A percentile compares a stretch with the other conserved stretches of the same genome.
Conservation (phyloP, 2,888 invertebrate genomes). For the Scaptomyza cyrtandrae region DNA sequence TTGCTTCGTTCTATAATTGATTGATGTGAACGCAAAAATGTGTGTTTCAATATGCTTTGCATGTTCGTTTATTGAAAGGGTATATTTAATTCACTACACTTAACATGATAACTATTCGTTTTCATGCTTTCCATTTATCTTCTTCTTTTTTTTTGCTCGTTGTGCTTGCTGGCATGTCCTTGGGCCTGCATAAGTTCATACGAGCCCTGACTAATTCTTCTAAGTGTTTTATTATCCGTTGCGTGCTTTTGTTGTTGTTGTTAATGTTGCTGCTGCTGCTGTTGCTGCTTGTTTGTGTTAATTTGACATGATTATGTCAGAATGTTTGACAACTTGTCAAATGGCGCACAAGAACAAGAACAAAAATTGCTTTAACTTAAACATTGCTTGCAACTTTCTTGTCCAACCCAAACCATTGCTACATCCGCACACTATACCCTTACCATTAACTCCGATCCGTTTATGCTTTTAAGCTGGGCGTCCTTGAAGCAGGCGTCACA, state of each 20-base stretch:
- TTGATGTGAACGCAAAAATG: too few relatives aligned
- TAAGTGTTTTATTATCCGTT: constrained; percentile 74
- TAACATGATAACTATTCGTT: neutral
- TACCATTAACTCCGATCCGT: too few relatives aligned
- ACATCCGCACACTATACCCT: neutral
- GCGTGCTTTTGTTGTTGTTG: constrained; percentile 33
- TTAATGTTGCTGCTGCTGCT: constrained; percentile 8
- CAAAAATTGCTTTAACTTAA: constrained; percentile 13
- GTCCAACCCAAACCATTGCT: neutral
- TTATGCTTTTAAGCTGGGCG: constrained; percentile 4
- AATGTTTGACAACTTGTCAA: constrained; percentile 77
- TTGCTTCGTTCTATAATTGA: too few relatives aligned
- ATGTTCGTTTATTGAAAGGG: neutral
- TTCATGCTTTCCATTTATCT: neutral
- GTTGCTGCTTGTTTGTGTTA: constrained; percentile 59
- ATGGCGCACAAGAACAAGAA: constrained; percentile 27
- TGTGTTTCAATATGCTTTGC: too few relatives aligned
- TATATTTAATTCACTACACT: constrained; percentile 6
- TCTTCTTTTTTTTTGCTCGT: neutral
- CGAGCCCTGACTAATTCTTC: constrained; percentile 58
- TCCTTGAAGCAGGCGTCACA: constrained; percentile 50
- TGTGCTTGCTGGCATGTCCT: constrained; percentile 30
- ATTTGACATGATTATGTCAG: constrained; percentile 81
- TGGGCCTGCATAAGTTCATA: constrained; percentile 40
- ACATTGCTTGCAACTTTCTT: constrained; percentile 18